Evolutionary conservation across 2,888 invertebrate genomes (phyloP), one percentile per base, ranked within the genome.

Genomic region (Dolichomitus sp.): DNA sequence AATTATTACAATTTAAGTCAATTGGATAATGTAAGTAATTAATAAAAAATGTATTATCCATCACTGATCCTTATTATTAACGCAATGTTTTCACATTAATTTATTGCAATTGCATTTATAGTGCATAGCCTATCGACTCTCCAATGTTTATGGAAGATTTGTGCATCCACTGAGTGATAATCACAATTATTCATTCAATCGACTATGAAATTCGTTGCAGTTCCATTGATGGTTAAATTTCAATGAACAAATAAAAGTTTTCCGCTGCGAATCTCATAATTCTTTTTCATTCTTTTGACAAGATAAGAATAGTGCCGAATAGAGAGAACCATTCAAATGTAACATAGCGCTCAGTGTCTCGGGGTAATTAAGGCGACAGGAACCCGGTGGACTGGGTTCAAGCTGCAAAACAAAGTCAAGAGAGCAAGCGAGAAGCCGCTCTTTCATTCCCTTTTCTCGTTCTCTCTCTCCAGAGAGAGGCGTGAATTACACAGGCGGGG

Each of bases 371-470:
- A 88, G 86, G 85, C 83, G 84, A 76, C 72, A 81, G 79, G 48
- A 76, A 84, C 81, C 68, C 65, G 73, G 61, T 48, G 68, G 68
- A 80, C 72, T 68, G 90, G 89, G 89, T 88, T 89, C 88, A 88
- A 90, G 90, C 89, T 90, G 89, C 84, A 80, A 78, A 84, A 89
- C 91, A 88, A 90, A 91, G 89, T 90, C 88, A 85, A 87, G 88
- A 82, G 89, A 88, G 86, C 81, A 84, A 80, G 61, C 37, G 61
- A 61, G 33, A 17, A 11, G 37, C 9, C n/a, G 37, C 54, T 11
- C 78, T 74, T 54, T 66, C 45, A 27, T 48, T 19, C 54, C 19
- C 42, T 40, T 69, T 54, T 37, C 59, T 12, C 40, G n/a, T 45
- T 76, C 83, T 70, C 45, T 80, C 40, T 65, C 75, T 68, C 66